Conservation (phyloP, 1,140 invertebrate genomes). For the Glomeris maerens region DNA sequence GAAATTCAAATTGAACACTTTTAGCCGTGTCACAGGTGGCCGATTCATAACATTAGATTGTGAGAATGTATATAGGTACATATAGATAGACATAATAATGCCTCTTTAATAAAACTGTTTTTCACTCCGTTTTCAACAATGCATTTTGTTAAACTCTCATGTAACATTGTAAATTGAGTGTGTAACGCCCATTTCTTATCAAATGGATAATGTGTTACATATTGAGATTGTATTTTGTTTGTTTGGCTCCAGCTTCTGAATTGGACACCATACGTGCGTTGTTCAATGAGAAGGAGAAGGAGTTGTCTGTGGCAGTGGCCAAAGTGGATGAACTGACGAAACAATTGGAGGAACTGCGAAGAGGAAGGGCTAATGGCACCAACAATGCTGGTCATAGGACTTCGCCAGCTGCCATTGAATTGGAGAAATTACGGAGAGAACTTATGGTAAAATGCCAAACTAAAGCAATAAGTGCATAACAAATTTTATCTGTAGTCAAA, state of each 20-base stretch:
- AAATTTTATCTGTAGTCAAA: neutral
- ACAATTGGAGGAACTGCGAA: slow-evolving; percentile 74
- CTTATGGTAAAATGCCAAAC: slow-evolving; percentile 69
- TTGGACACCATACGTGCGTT: slow-evolving; percentile 85
- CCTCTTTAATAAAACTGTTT: too few species aligned
- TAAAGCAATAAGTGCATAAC: too few species aligned
- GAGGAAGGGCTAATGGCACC: slow-evolving; percentile 40
- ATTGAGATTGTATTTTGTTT: too few species aligned
- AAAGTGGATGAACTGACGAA: slow-evolving; percentile 88
- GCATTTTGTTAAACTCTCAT: neutral
- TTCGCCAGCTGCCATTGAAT: slow-evolving; percentile 62
- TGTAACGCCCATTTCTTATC: neutral
- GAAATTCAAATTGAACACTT: too few species aligned
- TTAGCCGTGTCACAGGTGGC: too few species aligned
- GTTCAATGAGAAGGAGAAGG: slow-evolving; percentile 96
- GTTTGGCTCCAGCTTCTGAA: slow-evolving; percentile 56
- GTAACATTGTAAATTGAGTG: neutral
- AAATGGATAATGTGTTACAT: too few species aligned
- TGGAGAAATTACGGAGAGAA: slow-evolving; percentile 72
- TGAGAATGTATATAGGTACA: too few species aligned
- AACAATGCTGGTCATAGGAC: slow-evolving; percentile 41
- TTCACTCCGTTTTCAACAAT: too few species aligned
- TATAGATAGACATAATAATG: too few species aligned
- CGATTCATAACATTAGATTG: too few species aligned
- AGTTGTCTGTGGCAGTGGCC: slow-evolving; percentile 80